A percentile compares a stretch with the other conserved stretches of the same genome.
phyloP scores from a whole-genome alignment of 2,888 invertebrate genomes.

The Pyrrhosoma nymphula region DNA sequence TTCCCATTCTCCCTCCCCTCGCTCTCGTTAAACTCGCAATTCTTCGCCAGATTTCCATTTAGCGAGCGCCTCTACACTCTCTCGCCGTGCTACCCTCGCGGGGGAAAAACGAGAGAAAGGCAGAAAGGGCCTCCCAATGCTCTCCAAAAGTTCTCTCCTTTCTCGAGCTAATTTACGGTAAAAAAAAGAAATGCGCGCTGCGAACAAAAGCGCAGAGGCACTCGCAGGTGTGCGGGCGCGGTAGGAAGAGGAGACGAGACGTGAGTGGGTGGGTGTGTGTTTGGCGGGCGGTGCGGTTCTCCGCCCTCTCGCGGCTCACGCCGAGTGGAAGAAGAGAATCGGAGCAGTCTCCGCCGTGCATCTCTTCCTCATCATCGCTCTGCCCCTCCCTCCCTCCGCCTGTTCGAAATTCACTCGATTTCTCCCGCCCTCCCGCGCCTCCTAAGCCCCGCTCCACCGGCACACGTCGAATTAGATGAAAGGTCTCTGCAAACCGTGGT shows the following conservation, averaged over 20 bases:
- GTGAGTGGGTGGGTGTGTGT: background rate
- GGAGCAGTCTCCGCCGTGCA: background rate
- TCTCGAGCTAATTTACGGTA: background rate
- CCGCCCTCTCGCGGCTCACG: background rate
- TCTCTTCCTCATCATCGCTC: background rate
- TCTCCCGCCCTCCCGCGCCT: background rate
- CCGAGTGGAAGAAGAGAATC: constrained; percentile 26
- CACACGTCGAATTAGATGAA: background rate
- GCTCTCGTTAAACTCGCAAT: constrained; percentile 16
- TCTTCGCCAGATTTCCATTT: constrained; percentile 16
- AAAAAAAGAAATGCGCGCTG: background rate
- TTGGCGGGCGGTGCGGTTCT: background rate
- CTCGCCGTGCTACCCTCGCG: background rate
- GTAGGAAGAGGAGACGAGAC: background rate
- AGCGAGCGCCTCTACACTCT: background rate
- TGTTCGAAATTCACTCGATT: background rate
- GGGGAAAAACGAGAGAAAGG: background rate
- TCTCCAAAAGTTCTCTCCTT: constrained; percentile 16
- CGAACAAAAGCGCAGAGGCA: background rate
- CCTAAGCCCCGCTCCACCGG: background rate
- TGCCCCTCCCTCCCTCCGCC: background rate
- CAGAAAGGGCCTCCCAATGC: background rate
- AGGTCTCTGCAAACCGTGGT: background rate
- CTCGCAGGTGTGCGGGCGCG: background rate
- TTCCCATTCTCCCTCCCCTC: background rate